Evolutionary conservation across 2,113 vertebrate genomes (phyloP).

Genomic region (Indicator maculatus): DNA sequence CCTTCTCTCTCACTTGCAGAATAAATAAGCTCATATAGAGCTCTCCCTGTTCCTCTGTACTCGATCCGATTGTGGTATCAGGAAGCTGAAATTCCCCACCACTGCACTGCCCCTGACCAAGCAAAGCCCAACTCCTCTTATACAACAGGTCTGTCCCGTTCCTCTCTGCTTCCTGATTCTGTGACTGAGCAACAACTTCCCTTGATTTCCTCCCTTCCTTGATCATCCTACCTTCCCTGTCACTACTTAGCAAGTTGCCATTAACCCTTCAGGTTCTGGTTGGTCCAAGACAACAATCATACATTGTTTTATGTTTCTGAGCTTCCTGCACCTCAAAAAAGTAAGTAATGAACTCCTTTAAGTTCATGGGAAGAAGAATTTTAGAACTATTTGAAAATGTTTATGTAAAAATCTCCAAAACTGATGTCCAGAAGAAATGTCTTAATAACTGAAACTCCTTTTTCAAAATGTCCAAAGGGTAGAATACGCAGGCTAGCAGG

Average conservation of each 20-base stretch:
- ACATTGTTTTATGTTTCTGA: neutral
- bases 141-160: constrained; percentile 25
- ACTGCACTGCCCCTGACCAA: neutral
- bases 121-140: neutral
- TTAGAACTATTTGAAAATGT: neutral
- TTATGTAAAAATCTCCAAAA: neutral
- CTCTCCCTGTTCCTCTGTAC: neutral
- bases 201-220: neutral
- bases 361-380: neutral
- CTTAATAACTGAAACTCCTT: neutral
- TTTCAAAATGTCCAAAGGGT: neutral
- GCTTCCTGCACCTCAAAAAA: neutral
- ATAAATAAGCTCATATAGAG: neutral
- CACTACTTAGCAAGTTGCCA: neutral
- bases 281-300: neutral
- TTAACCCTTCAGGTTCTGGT: neutral
- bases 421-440: neutral
- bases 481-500: neutral
- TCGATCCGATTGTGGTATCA: rapidly evolving
- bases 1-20: neutral
- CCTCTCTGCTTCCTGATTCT: neutral
- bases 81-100: neutral
- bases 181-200: neutral
- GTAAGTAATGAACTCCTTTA: neutral
- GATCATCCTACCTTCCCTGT: neutral